Percentiles rank a stretch among this genome's conserved stretches.
These are phyloP conservation scores for Otolemur garnettii DNA, from an alignment of 2,113 vertebrate genomes.

Conservation along the genomic window DNA sequence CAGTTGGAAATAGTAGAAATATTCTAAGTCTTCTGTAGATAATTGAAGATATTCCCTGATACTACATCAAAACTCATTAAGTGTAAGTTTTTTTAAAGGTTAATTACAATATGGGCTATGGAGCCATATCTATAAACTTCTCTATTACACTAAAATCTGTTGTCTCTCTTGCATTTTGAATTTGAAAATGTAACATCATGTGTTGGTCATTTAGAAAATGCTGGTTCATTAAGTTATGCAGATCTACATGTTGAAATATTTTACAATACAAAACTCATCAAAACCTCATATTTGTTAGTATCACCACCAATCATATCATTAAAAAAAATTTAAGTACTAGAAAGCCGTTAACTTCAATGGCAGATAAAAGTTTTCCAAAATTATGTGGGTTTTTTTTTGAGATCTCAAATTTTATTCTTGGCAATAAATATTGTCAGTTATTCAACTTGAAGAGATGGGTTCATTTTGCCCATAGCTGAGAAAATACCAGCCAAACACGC, in stretches of 20 bases:
- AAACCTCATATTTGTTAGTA: neutral
- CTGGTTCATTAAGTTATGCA: neutral
- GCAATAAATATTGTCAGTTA: neutral
- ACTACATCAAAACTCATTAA: constrained; percentile 20
- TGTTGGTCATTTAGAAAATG: neutral
- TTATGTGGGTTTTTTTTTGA: neutral
- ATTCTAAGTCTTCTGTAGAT: neutral
- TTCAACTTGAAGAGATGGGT: neutral
- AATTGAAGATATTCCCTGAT: neutral
- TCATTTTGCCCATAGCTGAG: neutral
- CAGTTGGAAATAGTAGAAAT: neutral
- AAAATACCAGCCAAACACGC: neutral
- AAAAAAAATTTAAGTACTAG: neutral
- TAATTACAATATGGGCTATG: constrained; percentile 15
- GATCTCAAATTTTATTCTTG: neutral
- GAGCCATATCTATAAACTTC: neutral
- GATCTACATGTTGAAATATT: neutral
- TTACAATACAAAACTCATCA: neutral
- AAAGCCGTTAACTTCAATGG: neutral
- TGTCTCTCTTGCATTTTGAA: neutral
- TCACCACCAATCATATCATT: neutral
- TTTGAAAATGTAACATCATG: neutral
- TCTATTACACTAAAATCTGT: constrained; percentile 22
- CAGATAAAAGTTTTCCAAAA: neutral
- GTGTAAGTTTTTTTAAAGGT: neutral